Evolutionary conservation across 2,113 vertebrate genomes (phyloP).

Genomic region (Mus pahari): DNA sequence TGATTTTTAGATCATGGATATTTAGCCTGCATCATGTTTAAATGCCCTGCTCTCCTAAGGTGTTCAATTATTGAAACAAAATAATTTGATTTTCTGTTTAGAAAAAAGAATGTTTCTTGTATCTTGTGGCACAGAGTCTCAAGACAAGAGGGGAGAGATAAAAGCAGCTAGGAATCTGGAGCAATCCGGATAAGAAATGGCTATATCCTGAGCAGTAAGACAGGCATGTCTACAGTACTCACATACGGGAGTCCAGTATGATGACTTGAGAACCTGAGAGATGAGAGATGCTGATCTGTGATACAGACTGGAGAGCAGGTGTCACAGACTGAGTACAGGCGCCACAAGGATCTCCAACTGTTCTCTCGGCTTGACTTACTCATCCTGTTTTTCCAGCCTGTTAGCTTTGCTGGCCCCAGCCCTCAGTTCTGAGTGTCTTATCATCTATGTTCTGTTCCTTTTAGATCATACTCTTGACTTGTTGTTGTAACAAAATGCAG

Average conservation of each 20-base stretch:
- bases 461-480: neutral
- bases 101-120: slow-evolving; percentile 16
- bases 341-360: neutral
- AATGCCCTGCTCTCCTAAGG: neutral
- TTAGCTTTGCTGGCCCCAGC: neutral
- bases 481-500: neutral
- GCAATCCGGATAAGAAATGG: neutral
- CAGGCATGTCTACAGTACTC: neutral
- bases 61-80: neutral
- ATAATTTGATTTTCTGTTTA: slow-evolving; percentile 15
- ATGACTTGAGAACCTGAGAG: neutral
- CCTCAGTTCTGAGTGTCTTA: neutral
- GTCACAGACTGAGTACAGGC: neutral
- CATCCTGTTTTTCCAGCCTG: neutral
- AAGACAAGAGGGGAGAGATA: neutral
- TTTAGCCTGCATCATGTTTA: neutral
- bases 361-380: neutral
- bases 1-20: neutral
- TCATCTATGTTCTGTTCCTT: neutral
- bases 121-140: neutral
- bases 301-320: neutral
- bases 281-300: neutral
- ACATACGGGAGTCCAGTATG: neutral
- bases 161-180: neutral
- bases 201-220: neutral